phyloP scores from a whole-genome alignment of 2,888 invertebrate species.

The Hemithea aestivaria region DNA sequence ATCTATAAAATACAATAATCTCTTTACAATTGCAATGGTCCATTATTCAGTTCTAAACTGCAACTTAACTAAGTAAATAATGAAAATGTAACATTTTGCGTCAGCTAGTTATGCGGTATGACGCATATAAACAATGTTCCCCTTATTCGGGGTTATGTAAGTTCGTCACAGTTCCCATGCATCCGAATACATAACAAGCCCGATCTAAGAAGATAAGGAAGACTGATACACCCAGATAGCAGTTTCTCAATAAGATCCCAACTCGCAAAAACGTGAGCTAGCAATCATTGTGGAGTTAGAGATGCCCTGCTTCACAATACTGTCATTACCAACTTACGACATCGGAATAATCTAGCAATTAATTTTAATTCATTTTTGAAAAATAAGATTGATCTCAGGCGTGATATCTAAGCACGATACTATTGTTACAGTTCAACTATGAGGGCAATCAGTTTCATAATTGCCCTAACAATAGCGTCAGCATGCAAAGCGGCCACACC shows the following conservation, averaged over 20 bases:
- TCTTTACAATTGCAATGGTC: too few species aligned
- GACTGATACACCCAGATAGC: slow-evolving; percentile 51
- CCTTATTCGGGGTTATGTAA: slow-evolving; percentile 50
- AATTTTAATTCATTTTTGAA: slow-evolving; percentile 11
- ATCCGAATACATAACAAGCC: slow-evolving; percentile 65
- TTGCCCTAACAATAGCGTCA: slow-evolving; percentile 46
- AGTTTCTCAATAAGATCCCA: slow-evolving; percentile 67
- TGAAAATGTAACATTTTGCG: too few species aligned
- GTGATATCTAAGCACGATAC: slow-evolving; percentile 14
- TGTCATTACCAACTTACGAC: slow-evolving; percentile 64
- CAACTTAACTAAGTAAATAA: too few species aligned
- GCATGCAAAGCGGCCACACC: slow-evolving; percentile 69
- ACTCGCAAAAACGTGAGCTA: slow-evolving; percentile 70
- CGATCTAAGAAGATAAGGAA: slow-evolving; percentile 64
- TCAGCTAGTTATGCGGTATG: background rate
- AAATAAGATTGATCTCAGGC: slow-evolving; percentile 4
- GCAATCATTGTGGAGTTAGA: slow-evolving; percentile 55
- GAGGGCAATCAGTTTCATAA: slow-evolving; percentile 45
- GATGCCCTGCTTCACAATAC: slow-evolving; percentile 60
- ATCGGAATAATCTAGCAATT: slow-evolving; percentile 26
- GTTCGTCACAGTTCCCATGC: slow-evolving; percentile 65
- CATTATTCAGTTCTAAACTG: too few species aligned
- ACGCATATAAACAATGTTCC: slow-evolving; percentile 11
- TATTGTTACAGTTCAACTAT: slow-evolving; percentile 44
- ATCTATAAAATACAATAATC: too few species aligned